These are phyloP conservation scores for Drosophila ogumai DNA, from an alignment of 1,140 invertebrate species.

Conservation along the genomic window DNA sequence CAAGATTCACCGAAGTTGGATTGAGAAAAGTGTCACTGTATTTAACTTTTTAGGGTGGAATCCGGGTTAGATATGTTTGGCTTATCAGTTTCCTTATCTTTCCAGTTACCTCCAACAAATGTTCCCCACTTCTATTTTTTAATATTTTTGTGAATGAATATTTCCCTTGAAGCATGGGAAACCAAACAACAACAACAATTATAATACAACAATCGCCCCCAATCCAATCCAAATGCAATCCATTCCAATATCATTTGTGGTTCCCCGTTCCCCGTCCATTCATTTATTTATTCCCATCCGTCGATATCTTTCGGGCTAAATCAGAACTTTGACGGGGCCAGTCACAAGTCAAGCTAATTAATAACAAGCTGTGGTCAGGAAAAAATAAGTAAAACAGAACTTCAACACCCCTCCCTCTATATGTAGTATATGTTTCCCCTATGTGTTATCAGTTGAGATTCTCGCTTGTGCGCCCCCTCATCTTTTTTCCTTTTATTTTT, in stretches of 20 bases:
- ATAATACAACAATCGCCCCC: background rate
- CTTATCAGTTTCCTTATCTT: constrained; percentile 32
- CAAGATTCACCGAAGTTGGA: background rate
- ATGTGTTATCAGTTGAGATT: constrained; percentile 32
- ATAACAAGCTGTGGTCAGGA: constrained; percentile 23
- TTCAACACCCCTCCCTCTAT: background rate
- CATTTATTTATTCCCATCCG: constrained; percentile 26
- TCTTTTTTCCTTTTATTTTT: background rate
- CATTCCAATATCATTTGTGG: background rate
- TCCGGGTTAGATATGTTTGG: constrained; percentile 5
- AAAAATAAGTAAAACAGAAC: background rate
- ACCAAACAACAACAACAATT: background rate
- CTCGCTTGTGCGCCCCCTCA: constrained; percentile 26
- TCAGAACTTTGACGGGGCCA: constrained; percentile 38
- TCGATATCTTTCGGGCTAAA: constrained; percentile 28
- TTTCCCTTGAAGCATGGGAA: constrained; percentile 11
- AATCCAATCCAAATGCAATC: constrained; percentile 3
- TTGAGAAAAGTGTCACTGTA: constrained; percentile 1
- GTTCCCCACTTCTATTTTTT: background rate
- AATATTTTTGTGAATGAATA: constrained; percentile 26
- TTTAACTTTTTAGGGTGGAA: constrained; percentile 27
- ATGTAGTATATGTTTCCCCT: background rate
- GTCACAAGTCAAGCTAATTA: constrained; percentile 48
- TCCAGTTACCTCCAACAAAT: background rate
- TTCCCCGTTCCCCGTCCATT: constrained; percentile 9